These are phyloP conservation scores for Daktulosphaira vitifoliae DNA, from an alignment of 1,140 invertebrate genomes.

Conservation along the genomic window DNA sequence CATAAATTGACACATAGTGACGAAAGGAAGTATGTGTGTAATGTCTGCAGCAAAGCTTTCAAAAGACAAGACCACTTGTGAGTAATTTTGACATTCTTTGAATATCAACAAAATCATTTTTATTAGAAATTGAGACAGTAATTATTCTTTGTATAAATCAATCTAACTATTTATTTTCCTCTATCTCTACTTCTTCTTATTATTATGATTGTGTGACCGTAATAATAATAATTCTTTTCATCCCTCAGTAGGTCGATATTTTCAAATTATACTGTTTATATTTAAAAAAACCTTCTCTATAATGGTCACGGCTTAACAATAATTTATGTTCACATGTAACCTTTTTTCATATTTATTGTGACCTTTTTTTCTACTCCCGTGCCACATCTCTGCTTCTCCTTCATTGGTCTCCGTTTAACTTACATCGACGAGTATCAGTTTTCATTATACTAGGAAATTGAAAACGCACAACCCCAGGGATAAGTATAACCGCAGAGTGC, in stretches of 20 bases:
- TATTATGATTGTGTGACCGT: neutral
- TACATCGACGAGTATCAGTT: slow-evolving; percentile 30
- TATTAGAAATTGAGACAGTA: too few species aligned
- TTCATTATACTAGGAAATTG: slow-evolving; percentile 29
- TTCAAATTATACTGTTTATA: slow-evolving; percentile 15
- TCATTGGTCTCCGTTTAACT: neutral
- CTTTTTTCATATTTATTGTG: slow-evolving; percentile 29
- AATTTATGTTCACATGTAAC: slow-evolving; percentile 27
- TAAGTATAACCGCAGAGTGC: slow-evolving; percentile 31
- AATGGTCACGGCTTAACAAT: slow-evolving; percentile 20
- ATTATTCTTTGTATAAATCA: too few species aligned
- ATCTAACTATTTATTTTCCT: too few species aligned
- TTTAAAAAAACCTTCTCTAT: slow-evolving; percentile 3
- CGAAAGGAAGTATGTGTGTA: slow-evolving; percentile 91
- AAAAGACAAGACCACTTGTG: slow-evolving; percentile 97
- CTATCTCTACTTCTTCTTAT: neutral
- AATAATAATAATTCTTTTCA: neutral
- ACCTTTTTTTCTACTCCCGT: slow-evolving; percentile 5
- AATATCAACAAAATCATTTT: too few species aligned
- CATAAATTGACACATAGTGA: slow-evolving; percentile 97
- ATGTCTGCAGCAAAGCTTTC: slow-evolving; percentile 92
- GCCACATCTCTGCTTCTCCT: neutral
- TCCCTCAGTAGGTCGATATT: slow-evolving; percentile 15
- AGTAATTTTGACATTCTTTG: slow-evolving; percentile 48
- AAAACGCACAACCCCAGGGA: slow-evolving; percentile 10